Conservation (phyloP, 2,797 vertebrate species). For the Bothrops alternatus region DNA sequence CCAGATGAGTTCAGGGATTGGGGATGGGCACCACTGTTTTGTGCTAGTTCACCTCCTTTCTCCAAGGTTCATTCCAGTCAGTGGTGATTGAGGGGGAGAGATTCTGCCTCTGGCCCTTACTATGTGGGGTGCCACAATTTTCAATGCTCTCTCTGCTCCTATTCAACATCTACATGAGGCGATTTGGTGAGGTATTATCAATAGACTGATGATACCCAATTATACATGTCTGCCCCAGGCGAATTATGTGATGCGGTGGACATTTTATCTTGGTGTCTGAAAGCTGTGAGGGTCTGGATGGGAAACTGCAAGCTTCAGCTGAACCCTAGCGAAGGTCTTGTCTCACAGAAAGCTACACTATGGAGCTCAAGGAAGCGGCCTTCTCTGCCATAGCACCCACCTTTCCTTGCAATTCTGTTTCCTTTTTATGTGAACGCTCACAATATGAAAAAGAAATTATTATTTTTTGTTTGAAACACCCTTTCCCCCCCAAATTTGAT, state of each 20-base stretch:
- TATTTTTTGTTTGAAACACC: background rate
- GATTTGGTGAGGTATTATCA: background rate
- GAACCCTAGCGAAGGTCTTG: background rate
- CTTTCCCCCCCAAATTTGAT: background rate
- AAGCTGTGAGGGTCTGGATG: background rate
- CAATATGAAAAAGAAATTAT: background rate
- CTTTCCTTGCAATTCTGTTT: background rate
- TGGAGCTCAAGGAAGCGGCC: background rate
- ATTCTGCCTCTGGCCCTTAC: background rate
- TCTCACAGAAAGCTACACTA: background rate
- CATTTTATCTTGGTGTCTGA: background rate
- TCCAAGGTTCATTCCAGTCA: background rate
- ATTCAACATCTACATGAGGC: background rate
- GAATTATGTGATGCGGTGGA: background rate
- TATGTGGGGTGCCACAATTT: background rate
- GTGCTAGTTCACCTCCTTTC: background rate
- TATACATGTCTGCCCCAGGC: background rate
- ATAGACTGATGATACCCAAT: background rate
- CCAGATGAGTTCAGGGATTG: background rate
- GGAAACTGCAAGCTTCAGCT: background rate
- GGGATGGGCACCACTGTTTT: background rate
- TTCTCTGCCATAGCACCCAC: background rate
- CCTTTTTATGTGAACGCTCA: background rate
- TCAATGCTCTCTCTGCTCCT: background rate
- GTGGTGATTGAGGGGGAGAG: background rate